Percentiles rank a stretch among this genome's conserved stretches.
phyloP scores from a whole-genome alignment of 2,113 vertebrate genomes.

The Rhea pennata region DNA sequence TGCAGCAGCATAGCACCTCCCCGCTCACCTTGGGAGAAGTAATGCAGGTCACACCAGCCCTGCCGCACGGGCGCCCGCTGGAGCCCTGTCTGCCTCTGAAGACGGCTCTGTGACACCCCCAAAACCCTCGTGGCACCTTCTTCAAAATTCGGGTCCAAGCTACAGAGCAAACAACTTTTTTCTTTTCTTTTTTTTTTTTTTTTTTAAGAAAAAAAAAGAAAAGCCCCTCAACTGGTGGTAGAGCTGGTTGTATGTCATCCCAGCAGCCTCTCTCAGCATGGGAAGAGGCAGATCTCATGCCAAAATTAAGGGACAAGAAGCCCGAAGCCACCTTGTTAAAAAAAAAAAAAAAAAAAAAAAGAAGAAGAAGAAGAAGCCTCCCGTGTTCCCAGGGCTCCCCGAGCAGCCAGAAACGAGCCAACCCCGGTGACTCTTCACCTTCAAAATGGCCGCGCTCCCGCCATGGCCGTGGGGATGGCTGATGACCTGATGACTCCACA shows the following conservation, averaged over 20 bases:
- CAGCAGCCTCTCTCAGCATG: background rate
- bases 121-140: background rate
- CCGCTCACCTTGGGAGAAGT: accelerated
- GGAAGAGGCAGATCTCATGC: background rate
- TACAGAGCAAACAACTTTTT: background rate
- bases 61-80: background rate
- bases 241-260: accelerated
- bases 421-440: background rate
- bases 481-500: background rate
- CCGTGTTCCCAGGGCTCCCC: accelerated
- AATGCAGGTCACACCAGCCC: background rate
- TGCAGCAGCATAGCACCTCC: accelerated
- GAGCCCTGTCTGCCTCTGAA: background rate
- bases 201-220: too few species aligned
- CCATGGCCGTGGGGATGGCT: too few species aligned
- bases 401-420: background rate
- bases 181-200: too few species aligned
- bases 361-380: background rate
- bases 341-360: too few species aligned
- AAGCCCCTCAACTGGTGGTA: background rate
- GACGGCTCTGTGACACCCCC: background rate
- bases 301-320: too few species aligned
- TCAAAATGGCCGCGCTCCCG: background rate
- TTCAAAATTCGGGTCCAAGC: background rate
- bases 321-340: too few species aligned